phyloP scores from a whole-genome alignment of 2,888 invertebrate genomes.

The Trilocha varians region DNA sequence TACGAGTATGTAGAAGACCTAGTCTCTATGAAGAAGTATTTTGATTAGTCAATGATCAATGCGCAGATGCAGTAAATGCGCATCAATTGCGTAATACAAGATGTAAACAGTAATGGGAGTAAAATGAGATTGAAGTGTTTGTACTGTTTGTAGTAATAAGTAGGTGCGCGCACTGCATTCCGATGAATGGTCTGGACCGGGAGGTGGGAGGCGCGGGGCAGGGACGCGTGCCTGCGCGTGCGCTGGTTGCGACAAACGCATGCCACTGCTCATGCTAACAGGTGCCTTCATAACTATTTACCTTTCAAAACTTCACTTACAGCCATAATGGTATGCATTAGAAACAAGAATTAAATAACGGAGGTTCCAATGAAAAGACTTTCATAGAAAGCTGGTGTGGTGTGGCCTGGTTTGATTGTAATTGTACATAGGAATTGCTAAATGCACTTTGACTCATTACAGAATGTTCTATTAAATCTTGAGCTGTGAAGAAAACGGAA shows the following conservation, averaged over 20 bases:
- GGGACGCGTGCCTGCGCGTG: conserved; percentile 61
- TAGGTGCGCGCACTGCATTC: conserved; percentile 56
- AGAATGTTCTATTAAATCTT: background rate
- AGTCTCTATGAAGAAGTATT: too few relatives aligned
- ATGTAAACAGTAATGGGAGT: background rate
- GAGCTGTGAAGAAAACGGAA: background rate
- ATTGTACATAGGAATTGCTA: background rate
- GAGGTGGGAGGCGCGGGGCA: conserved; percentile 17
- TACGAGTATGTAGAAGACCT: too few relatives aligned
- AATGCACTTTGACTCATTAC: background rate
- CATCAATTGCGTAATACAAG: background rate
- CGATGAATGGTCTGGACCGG: conserved; percentile 43
- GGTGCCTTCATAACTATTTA: conserved; percentile 48
- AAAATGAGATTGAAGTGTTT: background rate
- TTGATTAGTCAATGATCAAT: too few relatives aligned
- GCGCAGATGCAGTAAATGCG: too few relatives aligned
- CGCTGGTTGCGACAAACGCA: conserved; percentile 41
- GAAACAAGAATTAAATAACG: conserved; percentile 13
- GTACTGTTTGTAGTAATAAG: too few relatives aligned
- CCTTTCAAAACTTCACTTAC: conserved; percentile 22
- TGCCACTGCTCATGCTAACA: conserved; percentile 52
- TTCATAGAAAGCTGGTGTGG: background rate
- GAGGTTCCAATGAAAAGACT: conserved; percentile 10
- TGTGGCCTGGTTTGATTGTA: background rate
- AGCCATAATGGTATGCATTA: background rate